A percentile compares a stretch with the other conserved stretches of the same genome.
These are phyloP conservation scores for Caenorhabditis elegans DNA, from an alignment of 1,140 invertebrate species.

Conservation along the genomic window DNA sequence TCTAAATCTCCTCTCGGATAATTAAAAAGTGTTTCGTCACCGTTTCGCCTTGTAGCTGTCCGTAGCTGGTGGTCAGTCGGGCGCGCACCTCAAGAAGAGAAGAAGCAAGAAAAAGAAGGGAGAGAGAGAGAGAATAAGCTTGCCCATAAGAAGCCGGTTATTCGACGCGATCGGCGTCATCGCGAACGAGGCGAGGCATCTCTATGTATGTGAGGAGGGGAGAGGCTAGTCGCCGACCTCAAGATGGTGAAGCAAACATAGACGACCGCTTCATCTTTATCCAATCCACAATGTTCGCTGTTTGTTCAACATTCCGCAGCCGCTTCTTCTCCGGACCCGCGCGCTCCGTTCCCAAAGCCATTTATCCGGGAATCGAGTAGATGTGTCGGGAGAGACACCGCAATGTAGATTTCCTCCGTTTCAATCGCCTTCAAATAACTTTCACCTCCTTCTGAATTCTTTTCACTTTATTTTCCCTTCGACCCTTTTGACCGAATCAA, in stretches of 20 bases:
- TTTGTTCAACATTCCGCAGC: neutral
- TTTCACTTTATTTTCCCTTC: neutral
- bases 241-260: conserved; percentile 18
- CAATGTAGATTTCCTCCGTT: neutral
- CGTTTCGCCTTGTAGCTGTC: neutral
- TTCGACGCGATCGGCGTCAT: neutral
- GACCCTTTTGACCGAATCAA: neutral
- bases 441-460: neutral
- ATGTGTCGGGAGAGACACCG: too few species aligned
- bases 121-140: neutral
- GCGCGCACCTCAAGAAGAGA: neutral
- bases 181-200: conserved; percentile 11
- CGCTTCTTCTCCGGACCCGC: neutral
- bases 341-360: conserved; percentile 31
- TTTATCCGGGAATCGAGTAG: neutral
- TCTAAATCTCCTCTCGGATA: neutral
- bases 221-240: neutral
- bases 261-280: neutral
- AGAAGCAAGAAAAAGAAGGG: neutral
- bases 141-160: neutral
- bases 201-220: neutral
- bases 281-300: neutral
- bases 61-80: neutral
- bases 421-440: neutral
- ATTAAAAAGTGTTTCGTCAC: conserved; percentile 18